phyloP scores from a whole-genome alignment of 2,113 vertebrate genomes.

The Morone saxatilis region DNA sequence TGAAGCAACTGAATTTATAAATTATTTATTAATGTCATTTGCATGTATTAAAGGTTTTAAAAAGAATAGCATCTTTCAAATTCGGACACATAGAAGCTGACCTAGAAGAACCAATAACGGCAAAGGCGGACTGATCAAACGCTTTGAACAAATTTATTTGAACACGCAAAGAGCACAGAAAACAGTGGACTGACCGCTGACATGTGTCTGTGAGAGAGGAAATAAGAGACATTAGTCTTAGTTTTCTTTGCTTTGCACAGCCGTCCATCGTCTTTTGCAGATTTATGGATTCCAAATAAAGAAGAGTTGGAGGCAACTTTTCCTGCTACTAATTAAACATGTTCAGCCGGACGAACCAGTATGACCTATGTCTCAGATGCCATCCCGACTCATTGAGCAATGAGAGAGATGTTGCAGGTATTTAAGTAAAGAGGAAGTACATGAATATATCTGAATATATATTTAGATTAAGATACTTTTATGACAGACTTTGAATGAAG shows the following conservation, averaged over 20 bases:
- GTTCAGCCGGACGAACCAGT: not conserved
- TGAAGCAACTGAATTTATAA: slow-evolving; percentile 8
- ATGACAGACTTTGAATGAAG: not conserved
- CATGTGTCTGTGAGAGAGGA: not conserved
- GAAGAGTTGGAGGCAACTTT: not conserved
- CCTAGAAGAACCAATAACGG: not conserved
- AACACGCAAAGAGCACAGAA: not conserved
- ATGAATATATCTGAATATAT: not conserved
- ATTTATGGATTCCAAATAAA: not conserved
- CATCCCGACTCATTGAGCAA: not conserved
- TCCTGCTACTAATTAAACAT: not conserved
- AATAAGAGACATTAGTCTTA: not conserved
- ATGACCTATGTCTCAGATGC: not conserved
- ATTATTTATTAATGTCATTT: slow-evolving; percentile 34
- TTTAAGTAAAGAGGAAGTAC: too few relatives aligned
- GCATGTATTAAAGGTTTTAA: slow-evolving; percentile 28
- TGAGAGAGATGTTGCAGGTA: not conserved
- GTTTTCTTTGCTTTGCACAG: not conserved
- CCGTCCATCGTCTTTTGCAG: not conserved
- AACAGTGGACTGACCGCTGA: not conserved
- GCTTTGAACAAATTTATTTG: not conserved
- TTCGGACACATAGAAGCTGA: slow-evolving; percentile 3
- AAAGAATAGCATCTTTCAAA: slow-evolving; percentile 2
- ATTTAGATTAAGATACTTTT: not conserved
- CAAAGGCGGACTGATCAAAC: not conserved